A percentile compares a stretch with the other conserved stretches of the same genome.
Conservation (phyloP, 2,888 invertebrate species). For the Acanthoscelides obtectus region DNA sequence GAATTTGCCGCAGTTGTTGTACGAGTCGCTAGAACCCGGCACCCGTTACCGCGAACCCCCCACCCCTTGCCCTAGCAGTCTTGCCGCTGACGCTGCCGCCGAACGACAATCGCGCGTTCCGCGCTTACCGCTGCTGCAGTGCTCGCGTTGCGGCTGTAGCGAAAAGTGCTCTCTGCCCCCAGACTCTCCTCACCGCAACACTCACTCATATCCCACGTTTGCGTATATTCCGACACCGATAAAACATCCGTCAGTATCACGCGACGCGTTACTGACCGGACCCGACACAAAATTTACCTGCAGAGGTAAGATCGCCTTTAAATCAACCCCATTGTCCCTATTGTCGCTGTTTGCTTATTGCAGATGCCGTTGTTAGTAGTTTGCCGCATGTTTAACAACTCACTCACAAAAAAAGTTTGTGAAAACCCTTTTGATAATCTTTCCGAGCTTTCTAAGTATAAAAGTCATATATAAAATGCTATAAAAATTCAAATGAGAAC, state of each 20-base stretch:
- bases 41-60: constrained; percentile 42
- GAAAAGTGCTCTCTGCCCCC: constrained; percentile 30
- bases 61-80: constrained; percentile 42
- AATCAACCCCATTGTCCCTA: constrained; percentile 17
- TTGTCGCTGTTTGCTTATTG: background rate
- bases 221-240: constrained; percentile 8
- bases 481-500: no score
- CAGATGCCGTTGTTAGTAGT: background rate
- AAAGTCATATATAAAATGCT: no score
- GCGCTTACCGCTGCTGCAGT: constrained; percentile 39
- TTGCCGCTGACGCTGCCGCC: constrained; percentile 38
- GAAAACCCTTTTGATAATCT: no score
- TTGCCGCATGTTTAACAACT: background rate
- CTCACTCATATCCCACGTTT: constrained; percentile 23
- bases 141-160: constrained; percentile 46
- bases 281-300: background rate
- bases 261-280: background rate
- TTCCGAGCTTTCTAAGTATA: no score
- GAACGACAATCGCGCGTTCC: constrained; percentile 41
- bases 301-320: background rate
- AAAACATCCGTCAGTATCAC: constrained; percentile 9
- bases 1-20: constrained; percentile 38
- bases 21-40: constrained; percentile 16
- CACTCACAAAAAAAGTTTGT: background rate
- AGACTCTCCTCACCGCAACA: constrained; percentile 26